Evolutionary conservation across 1,140 invertebrate genomes (phyloP), one percentile per base, ranked within the genome.

Genomic region (Stegodyphus mimosarum): DNA sequence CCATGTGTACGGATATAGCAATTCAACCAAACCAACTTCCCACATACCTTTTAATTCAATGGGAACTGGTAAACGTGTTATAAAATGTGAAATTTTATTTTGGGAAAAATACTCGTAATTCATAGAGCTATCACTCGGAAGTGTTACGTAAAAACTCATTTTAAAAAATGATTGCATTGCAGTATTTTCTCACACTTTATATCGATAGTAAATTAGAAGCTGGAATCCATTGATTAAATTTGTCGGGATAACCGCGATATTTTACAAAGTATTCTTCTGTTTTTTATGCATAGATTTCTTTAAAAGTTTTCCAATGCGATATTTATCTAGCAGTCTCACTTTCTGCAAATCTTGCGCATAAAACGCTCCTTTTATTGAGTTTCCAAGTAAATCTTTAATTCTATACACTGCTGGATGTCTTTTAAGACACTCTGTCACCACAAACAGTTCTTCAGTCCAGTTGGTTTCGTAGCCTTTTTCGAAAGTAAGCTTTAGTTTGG

Each of bases 401-500:
- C 48, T 6, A 17, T 72, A 72, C 11, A 72, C 70, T 1, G 48
- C 17, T 11, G 70, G 50, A 49, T 72, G 7, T 50, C 70, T 10
- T n/a, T 50, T 72, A 49, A 72, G 4, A 50, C 70, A 72, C n/a
- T 72, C 70, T 50, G 70, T 50, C n/a, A 72, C 48, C 33, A 72
- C 9, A 72, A 72, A 72, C 6, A 72, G 11, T 51, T 72, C 70
- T 9, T 72, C 70, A 1, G 70, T 13, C 70, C 70, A 72, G 51
- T 6, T 6, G 6, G 70, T 15, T 72, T 72, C 70, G 6, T 51
- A 72, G 77, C 7, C 86, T 72, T 78, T 88, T 87, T 17, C 81
- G 13, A 74, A 88, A 88, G 48, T 17, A 11, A 53, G 11, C 33
- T 60, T 88, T 87, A 71, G n/a, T 67, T 78, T 83, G 15, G 18